phyloP scores from a whole-genome alignment of 2,888 invertebrate species.

The Eretmocerus hayati region DNA sequence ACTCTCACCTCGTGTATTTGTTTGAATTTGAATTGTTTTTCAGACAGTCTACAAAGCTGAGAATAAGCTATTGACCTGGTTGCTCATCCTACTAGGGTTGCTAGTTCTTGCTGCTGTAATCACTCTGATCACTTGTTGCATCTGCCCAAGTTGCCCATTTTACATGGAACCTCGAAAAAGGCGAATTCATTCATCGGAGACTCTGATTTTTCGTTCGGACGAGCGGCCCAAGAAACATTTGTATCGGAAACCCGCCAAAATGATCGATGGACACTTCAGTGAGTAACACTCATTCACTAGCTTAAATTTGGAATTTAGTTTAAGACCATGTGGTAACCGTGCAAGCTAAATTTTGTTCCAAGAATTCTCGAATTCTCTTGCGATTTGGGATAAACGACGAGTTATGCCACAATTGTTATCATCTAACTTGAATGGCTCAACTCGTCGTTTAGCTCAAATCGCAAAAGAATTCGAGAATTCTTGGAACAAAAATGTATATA shows the following conservation, averaged over 20 bases:
- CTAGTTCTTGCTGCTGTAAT: slow-evolving; percentile 66
- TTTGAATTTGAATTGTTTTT: slow-evolving; percentile 28
- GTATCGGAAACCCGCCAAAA: slow-evolving; percentile 33
- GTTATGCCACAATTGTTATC: too few species aligned
- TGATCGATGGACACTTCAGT: slow-evolving; percentile 29
- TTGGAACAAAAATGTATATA: too few species aligned
- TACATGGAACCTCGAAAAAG: slow-evolving; percentile 63
- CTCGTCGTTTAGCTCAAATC: too few species aligned
- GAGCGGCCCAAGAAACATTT: slow-evolving; percentile 38
- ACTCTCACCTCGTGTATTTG: too few species aligned
- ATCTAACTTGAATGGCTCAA: too few species aligned
- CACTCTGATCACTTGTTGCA: slow-evolving; percentile 71
- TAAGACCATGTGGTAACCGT: too few species aligned
- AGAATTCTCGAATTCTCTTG: too few species aligned
- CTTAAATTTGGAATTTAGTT: too few species aligned
- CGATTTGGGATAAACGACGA: too few species aligned
- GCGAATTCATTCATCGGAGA: slow-evolving; percentile 42
- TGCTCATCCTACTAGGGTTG: slow-evolving; percentile 68
- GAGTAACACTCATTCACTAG: neutral
- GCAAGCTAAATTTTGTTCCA: too few species aligned
- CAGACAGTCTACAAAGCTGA: slow-evolving; percentile 68
- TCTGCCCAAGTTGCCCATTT: slow-evolving; percentile 78
- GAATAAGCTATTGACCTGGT: slow-evolving; percentile 67
- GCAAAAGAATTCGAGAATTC: too few species aligned
- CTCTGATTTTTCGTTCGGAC: slow-evolving; percentile 34